A percentile compares a stretch with the other conserved stretches of the same genome.
Evolutionary conservation across 2,113 vertebrate species (phyloP).

Genomic region (Haplotaxodon microlepis): DNA sequence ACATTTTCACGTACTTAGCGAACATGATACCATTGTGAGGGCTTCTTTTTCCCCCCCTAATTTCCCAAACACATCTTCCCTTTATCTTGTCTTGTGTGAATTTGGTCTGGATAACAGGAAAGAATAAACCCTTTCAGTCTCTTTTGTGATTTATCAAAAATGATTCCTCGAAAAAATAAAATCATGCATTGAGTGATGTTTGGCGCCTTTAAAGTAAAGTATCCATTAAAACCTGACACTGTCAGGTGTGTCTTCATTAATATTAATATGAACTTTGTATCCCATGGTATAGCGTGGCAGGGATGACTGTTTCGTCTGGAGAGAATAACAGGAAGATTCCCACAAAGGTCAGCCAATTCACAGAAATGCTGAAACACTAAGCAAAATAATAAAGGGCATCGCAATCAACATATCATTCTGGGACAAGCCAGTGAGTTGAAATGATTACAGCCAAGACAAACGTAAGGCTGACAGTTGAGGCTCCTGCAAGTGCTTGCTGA

Average conservation of each 20-base stretch:
- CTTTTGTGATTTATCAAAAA: constrained; percentile 54
- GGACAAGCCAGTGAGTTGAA: constrained; percentile 51
- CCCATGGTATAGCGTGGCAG: constrained; percentile 24
- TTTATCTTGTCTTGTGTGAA: constrained; percentile 26
- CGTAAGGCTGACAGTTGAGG: constrained; percentile 20
- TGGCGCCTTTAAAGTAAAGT: constrained; percentile 16
- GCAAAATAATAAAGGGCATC: constrained; percentile 66
- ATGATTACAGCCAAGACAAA: constrained; percentile 42
- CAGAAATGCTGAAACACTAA: constrained; percentile 56
- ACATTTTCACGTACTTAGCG: constrained; percentile 65
- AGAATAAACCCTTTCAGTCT: constrained; percentile 33
- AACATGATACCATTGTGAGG: constrained; percentile 56
- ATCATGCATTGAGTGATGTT: constrained; percentile 18
- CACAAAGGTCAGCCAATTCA: constrained; percentile 70
- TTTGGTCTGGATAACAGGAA: constrained; percentile 45
- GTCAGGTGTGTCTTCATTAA: constrained; percentile 60
- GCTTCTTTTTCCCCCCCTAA: constrained; percentile 35
- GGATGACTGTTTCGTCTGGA: constrained; percentile 24
- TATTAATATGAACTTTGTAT: constrained; percentile 64
- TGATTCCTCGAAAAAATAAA: constrained; percentile 27
- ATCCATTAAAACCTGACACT: constrained; percentile 60
- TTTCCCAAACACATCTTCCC: constrained; percentile 57
- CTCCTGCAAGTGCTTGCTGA: not conserved
- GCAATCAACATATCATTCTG: constrained; percentile 60
- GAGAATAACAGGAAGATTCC: constrained; percentile 41